Evolutionary conservation across 92 coral and sea anemone genomes (phyloP).

Genomic region (Zoanthus sansibaricus): DNA sequence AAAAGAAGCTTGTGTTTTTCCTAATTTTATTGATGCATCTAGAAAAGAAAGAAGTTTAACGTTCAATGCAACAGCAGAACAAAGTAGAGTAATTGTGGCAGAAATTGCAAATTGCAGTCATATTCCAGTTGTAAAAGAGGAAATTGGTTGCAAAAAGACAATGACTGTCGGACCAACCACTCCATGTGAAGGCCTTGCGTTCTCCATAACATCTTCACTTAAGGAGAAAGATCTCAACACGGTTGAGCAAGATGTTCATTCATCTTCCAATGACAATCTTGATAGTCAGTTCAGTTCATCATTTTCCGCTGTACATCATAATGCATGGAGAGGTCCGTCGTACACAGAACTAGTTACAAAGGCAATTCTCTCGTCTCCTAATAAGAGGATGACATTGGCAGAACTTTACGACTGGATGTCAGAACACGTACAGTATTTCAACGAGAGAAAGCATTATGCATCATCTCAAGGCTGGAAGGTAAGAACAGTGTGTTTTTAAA

Average conservation of each 20-base stretch:
- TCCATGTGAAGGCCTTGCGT: neutral
- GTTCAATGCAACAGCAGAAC: neutral
- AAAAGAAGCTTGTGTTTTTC: neutral
- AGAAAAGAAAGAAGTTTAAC: neutral
- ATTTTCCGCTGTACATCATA: neutral
- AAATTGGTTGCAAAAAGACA: neutral
- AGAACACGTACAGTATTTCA: slow-evolving; percentile 43
- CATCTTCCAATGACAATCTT: neutral
- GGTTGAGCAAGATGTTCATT: neutral
- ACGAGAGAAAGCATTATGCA: slow-evolving; percentile 22
- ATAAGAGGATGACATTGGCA: slow-evolving; percentile 30
- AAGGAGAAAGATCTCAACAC: neutral
- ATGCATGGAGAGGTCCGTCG: slow-evolving; percentile 30
- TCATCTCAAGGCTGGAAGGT: slow-evolving; percentile 48
- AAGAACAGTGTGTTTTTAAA: neutral
- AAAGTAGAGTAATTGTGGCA: neutral
- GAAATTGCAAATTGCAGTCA: too few relatives aligned
- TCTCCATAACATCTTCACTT: neutral
- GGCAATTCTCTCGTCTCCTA: slow-evolving; percentile 19
- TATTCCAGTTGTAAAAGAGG: neutral
- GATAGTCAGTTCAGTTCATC: neutral
- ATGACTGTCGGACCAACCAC: neutral
- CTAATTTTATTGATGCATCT: neutral
- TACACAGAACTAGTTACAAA: slow-evolving; percentile 40
- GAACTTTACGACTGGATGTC: slow-evolving; percentile 42